Conservation (phyloP, 2,888 invertebrate genomes). For the Horisme vitalbata region DNA sequence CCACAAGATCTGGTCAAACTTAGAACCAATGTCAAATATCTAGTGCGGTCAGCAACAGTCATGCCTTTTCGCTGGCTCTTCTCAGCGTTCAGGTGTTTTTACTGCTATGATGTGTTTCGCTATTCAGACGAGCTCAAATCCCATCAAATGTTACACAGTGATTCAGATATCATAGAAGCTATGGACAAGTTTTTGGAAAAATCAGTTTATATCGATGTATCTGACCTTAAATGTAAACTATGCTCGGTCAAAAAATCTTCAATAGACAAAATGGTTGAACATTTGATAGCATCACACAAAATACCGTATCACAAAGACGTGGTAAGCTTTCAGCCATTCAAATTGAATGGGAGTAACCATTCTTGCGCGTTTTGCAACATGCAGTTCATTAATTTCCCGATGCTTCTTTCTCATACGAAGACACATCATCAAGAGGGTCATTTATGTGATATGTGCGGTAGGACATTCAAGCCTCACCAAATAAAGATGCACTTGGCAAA, state of each 20-base stretch:
- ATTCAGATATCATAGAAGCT: constrained; percentile 28
- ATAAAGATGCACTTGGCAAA: constrained; percentile 28
- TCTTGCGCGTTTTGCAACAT: constrained; percentile 9
- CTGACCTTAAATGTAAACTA: constrained; percentile 36
- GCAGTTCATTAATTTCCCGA: constrained; percentile 5
- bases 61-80: constrained; percentile 47
- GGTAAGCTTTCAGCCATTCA: constrained; percentile 23
- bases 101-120: constrained; percentile 45
- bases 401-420: constrained; percentile 10
- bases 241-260: constrained; percentile 27
- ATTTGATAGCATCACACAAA: constrained; percentile 35
- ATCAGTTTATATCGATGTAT: constrained; percentile 39
- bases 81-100: constrained; percentile 46
- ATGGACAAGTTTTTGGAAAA: constrained; percentile 39
- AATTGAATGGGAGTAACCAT: constrained; percentile 10
- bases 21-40: constrained; percentile 43
- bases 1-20: constrained; percentile 27
- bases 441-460: constrained; percentile 31
- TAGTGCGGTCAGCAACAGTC: constrained; percentile 44
- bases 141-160: constrained; percentile 35
- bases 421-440: constrained; percentile 8
- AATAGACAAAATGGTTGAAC: constrained; percentile 34
- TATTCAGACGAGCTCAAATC: constrained; percentile 37
- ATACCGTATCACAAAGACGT: constrained; percentile 29
- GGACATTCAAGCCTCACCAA: constrained; percentile 29